Evolutionary conservation across 2,888 invertebrate genomes (phyloP).

Genomic region (Pedicia rivosa): DNA sequence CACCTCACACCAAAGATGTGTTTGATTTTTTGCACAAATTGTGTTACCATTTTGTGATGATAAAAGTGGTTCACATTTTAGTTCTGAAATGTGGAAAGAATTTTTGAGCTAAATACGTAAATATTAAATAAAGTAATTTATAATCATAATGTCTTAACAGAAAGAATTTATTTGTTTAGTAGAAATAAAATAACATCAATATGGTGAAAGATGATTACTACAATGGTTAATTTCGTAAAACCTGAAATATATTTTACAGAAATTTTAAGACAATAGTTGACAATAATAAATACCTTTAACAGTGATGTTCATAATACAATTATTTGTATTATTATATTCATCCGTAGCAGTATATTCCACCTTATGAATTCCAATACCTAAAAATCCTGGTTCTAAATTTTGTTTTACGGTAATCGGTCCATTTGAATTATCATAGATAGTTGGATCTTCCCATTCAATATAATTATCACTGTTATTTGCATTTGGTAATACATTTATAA

Average conservation of each 20-base stretch:
- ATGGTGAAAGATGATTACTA: no score
- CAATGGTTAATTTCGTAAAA: no score
- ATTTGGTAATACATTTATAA: constrained; percentile 42
- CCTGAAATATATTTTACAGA: no score
- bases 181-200: no score
- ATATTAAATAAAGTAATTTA: no score
- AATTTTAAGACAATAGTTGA: no score
- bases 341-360: constrained; percentile 43
- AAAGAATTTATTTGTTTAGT: no score
- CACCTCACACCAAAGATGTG: constrained; percentile 35
- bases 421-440: constrained; percentile 28
- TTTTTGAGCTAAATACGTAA: no score
- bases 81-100: no score
- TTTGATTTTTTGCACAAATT: constrained; percentile 30
- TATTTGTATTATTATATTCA: constrained; percentile 37
- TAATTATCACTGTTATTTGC: constrained; percentile 17
- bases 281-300: constrained; percentile 39
- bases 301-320: constrained; percentile 40
- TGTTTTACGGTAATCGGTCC: constrained; percentile 17
- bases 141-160: no score
- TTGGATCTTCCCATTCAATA: constrained; percentile 33
- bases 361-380: constrained; percentile 37
- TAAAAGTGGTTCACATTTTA: constrained; percentile 28
- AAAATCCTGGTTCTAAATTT: constrained; percentile 31
- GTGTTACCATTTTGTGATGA: constrained; percentile 33